Base-by-base conservation (phyloP, 2,797 vertebrate species). In the Fundulus diaphanus region DNA sequence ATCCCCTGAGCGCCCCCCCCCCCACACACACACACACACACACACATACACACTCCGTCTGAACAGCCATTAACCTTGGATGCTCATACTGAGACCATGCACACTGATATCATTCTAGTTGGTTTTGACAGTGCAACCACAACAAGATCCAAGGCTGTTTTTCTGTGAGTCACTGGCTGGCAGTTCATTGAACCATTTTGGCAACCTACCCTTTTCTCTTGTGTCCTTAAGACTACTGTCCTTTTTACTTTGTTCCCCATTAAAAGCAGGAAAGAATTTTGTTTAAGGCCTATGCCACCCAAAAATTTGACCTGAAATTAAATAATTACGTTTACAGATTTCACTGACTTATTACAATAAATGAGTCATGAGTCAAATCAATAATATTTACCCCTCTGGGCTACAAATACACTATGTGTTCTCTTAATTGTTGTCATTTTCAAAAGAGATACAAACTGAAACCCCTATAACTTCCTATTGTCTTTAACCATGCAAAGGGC, bases 61-160 rank as follows among this genome's bases (percentile, higher is more conserved):
- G 76, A 87, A 76, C 67, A 76, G 68, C 77, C 63, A 68, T 87
- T 79, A 86, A 84, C 77, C 79, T 87, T 85, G 68, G 49, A 77
- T 74, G 59, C 85, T 70, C 81, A 80, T 70, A 46, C 29, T 67
- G 68, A 79, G 80, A 70, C 42, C 75, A 76, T 51, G 67, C 49
- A 78, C 54, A 48, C 57, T 9, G 20, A 61, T 72, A 79, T 82
- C 76, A 76, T 74, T 84, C 69, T 70, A 65, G n/a, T 51, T 71
- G 76, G 72, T 67, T 74, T 80, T 82, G 65, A 69, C 72, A 65
- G 35, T 51, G 52, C 56, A 61, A 40, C 72, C 44, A 72, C 68
- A 77, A 69, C 18, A 48, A 70, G 65, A 20, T 76, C 78, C 65
- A 63, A 74, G 27, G 76, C 52, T 20, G 59, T 15, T 81, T 82